A percentile compares a stretch with the other conserved stretches of the same genome.
These are phyloP conservation scores for Nymphicus hollandicus DNA, from an alignment of 2,113 vertebrate genomes.

Conservation along the genomic window DNA sequence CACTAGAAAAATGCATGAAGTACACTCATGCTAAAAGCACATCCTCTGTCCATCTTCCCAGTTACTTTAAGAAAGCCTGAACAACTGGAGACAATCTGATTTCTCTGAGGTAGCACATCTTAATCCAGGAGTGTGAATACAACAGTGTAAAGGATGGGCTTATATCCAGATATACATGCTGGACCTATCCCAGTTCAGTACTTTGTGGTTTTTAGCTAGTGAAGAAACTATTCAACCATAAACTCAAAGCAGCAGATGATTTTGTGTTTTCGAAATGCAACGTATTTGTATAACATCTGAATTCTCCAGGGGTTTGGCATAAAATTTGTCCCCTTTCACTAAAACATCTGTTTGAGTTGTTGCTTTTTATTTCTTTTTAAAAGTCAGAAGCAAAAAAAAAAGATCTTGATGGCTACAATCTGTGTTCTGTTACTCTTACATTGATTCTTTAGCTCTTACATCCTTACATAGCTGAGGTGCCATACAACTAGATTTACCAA, in stretches of 20 bases:
- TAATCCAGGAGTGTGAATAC: background rate
- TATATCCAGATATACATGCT: background rate
- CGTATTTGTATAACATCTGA: background rate
- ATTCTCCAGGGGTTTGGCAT: background rate
- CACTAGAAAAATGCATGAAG: background rate
- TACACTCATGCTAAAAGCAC: background rate
- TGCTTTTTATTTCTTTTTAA: background rate
- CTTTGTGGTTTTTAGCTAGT: background rate
- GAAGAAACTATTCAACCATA: background rate
- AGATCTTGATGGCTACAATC: background rate
- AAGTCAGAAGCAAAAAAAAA: background rate
- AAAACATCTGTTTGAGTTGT: background rate
- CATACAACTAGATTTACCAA: background rate
- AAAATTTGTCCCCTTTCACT: background rate
- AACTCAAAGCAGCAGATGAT: background rate
- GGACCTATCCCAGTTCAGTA: background rate
- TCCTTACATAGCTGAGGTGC: background rate
- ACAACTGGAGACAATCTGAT: background rate
- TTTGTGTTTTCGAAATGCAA: background rate
- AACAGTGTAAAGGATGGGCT: background rate
- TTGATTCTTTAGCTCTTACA: background rate
- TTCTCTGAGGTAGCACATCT: background rate
- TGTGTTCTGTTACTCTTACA: background rate
- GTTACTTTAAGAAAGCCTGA: background rate
- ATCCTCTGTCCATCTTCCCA: background rate